Percentiles rank a stretch among this genome's conserved stretches.
Conservation (phyloP, 2,888 invertebrate genomes). For the Philonicus albiceps region DNA sequence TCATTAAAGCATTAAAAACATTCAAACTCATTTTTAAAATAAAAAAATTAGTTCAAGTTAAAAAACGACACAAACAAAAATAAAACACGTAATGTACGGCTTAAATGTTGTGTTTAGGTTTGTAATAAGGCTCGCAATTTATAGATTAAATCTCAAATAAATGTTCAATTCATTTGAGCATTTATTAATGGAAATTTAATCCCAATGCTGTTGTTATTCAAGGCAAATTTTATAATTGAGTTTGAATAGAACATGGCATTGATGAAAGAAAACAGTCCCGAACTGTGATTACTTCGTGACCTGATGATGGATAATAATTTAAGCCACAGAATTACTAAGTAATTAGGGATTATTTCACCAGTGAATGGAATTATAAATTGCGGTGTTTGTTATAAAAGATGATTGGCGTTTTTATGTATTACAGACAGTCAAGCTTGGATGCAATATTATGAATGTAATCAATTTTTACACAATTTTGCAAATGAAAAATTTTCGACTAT, state of each 20-base stretch:
- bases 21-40: no score
- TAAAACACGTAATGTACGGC: neutral
- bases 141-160: neutral
- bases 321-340: neutral
- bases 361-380: neutral
- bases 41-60: no score
- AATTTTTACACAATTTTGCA: neutral
- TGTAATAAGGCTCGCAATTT: neutral
- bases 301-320: neutral
- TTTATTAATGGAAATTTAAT: neutral
- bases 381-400: neutral
- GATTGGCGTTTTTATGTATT: neutral
- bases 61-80: neutral
- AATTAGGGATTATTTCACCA: neutral
- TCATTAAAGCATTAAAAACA: no score
- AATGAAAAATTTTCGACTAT: neutral
- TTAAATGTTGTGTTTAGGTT: neutral
- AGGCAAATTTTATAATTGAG: neutral
- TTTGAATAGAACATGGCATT: neutral
- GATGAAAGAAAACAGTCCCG: neutral
- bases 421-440: neutral
- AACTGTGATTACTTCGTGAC: neutral
- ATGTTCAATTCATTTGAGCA: neutral
- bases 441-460: neutral
- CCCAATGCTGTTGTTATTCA: neutral